Conservation (phyloP, 2,888 invertebrate genomes). For the Rhaphigaster nebulosa region DNA sequence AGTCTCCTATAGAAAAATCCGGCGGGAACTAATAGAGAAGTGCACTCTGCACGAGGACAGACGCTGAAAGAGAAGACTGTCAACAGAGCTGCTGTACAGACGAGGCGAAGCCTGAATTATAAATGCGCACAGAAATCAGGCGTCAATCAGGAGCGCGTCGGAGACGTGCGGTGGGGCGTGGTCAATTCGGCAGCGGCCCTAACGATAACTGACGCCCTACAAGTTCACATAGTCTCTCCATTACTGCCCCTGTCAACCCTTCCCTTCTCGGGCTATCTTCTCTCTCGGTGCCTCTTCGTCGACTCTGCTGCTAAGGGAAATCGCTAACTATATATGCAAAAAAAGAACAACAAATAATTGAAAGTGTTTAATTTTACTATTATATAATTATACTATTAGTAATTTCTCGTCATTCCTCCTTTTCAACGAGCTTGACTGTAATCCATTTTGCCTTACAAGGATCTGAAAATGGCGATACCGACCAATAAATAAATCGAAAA, state of each 20-base stretch:
- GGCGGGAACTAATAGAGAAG: slow-evolving; percentile 18
- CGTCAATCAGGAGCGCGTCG: background rate
- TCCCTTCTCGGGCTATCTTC: background rate
- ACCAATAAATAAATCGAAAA: too few relatives aligned
- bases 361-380: background rate
- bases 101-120: background rate
- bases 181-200: slow-evolving; percentile 38
- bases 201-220: slow-evolving; percentile 50
- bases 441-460: too few relatives aligned
- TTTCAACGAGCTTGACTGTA: too few relatives aligned
- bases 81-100: background rate
- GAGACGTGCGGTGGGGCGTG: slow-evolving; percentile 48
- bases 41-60: background rate
- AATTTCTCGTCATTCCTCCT: too few relatives aligned
- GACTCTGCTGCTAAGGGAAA: background rate
- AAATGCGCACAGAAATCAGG: slow-evolving; percentile 39
- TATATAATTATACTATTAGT: too few relatives aligned
- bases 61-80: background rate
- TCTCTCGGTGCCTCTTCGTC: background rate
- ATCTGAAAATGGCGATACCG: too few relatives aligned
- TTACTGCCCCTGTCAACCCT: slow-evolving; percentile 29
- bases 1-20: background rate
- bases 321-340: background rate
- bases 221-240: slow-evolving; percentile 39
- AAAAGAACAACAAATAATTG: background rate